A percentile compares a stretch with the other conserved stretches of the same genome.
Evolutionary conservation across 2,113 vertebrate species (phyloP).

Genomic region (Anser cygnoides): DNA sequence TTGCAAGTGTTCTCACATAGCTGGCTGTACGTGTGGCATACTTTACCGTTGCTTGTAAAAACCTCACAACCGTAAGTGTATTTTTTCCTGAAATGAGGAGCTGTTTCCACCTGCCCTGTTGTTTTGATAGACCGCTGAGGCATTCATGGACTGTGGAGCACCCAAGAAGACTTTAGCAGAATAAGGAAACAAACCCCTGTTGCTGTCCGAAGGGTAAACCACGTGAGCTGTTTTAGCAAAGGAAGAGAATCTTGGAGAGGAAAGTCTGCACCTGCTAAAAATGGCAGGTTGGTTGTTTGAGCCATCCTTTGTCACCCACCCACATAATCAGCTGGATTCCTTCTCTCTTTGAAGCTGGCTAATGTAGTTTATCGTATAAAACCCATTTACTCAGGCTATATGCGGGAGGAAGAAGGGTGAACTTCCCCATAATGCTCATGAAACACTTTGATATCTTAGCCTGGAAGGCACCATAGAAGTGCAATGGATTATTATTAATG

Average conservation of each 20-base stretch:
- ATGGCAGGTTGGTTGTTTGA: background rate
- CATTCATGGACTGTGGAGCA: no score
- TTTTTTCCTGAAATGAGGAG: background rate
- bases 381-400: slow-evolving; percentile 35
- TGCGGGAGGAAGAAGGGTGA: slow-evolving; percentile 34
- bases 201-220: fast-evolving
- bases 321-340: background rate
- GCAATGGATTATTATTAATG: slow-evolving; percentile 63
- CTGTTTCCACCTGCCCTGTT: background rate
- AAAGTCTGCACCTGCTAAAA: background rate
- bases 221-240: background rate
- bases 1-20: background rate
- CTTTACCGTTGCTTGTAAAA: fast-evolving
- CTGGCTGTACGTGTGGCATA: no score
- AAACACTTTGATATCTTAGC: slow-evolving; percentile 61
- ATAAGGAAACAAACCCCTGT: background rate
- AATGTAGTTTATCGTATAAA: slow-evolving; percentile 32
- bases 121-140: background rate
- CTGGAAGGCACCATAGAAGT: slow-evolving; percentile 49
- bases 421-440: background rate
- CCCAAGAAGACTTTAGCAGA: background rate
- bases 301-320: background rate
- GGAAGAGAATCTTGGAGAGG: background rate
- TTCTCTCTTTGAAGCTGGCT: slow-evolving; percentile 18
- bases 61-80: background rate